phyloP scores from a whole-genome alignment of 2,113 vertebrate genomes.

The Riparia riparia region DNA sequence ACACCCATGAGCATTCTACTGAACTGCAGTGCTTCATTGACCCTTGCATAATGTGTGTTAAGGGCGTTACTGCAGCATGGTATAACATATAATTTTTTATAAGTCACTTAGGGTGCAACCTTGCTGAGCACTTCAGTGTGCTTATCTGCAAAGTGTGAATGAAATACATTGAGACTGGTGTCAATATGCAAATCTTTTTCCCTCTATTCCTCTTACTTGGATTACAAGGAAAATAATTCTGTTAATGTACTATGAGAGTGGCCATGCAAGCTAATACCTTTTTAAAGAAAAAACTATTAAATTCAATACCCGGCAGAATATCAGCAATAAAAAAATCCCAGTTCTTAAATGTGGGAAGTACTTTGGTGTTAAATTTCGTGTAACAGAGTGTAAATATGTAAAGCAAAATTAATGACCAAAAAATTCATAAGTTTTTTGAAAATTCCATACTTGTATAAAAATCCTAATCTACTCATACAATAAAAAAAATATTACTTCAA shows the following conservation, averaged over 20 bases:
- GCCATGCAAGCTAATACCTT: not conserved
- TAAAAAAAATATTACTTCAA: not conserved
- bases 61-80: fast-evolving
- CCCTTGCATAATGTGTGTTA: not conserved
- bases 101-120: not conserved
- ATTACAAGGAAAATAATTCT: not conserved
- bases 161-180: not conserved
- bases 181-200: not conserved
- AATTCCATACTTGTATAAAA: not conserved
- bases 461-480: not conserved
- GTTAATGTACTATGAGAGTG: not conserved
- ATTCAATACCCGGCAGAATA: not conserved
- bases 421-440: not conserved
- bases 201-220: not conserved
- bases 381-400: not conserved
- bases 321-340: not conserved
- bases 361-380: not conserved
- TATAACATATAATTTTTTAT: not conserved
- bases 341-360: not conserved
- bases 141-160: not conserved
- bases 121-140: not conserved
- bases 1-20: not conserved
- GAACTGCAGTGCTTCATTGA: not conserved
- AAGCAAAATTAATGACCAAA: not conserved
- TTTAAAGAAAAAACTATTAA: not conserved